Conservation (phyloP, 2,797 vertebrate genomes). For the Sciurus vulgaris region DNA sequence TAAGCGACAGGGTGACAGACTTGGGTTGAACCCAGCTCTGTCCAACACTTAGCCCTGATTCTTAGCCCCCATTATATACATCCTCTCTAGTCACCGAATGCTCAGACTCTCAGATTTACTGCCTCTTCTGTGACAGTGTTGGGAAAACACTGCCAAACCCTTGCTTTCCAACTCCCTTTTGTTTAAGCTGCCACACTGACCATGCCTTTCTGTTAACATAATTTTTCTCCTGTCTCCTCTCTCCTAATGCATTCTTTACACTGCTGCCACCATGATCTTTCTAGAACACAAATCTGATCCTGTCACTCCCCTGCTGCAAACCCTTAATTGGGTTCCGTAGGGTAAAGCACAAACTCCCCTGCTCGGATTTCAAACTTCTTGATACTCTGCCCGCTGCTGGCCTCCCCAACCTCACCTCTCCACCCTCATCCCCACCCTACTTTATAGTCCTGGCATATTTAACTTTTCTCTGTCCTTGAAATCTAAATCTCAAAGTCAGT, state of each 20-base stretch:
- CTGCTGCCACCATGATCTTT: conserved; percentile 20
- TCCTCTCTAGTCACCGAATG: background rate
- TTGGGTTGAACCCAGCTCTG: conserved; percentile 54
- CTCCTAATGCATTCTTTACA: conserved; percentile 64
- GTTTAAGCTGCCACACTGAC: conserved; percentile 67
- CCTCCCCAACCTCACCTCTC: background rate
- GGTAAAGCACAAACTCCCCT: background rate
- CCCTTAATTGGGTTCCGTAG: conserved; percentile 53
- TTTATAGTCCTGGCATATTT: background rate
- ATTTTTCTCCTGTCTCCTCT: conserved; percentile 65
- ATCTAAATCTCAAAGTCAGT: background rate
- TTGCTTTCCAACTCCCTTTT: conserved; percentile 30
- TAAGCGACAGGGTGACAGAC: conserved; percentile 51
- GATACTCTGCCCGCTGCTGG: background rate
- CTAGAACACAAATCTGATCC: conserved; percentile 62
- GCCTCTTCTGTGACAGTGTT: conserved; percentile 59
- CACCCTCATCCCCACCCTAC: background rate
- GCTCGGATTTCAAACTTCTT: background rate
- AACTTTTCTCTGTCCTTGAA: background rate
- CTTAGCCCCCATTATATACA: conserved; percentile 54
- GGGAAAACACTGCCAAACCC: conserved; percentile 68
- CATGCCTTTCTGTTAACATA: conserved; percentile 68
- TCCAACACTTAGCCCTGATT: conserved; percentile 52
- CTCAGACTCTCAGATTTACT: conserved; percentile 63
- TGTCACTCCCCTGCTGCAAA: conserved; percentile 39